These are phyloP conservation scores for Centropus bengalensis DNA, from an alignment of 2,113 vertebrate genomes.

Conservation along the genomic window DNA sequence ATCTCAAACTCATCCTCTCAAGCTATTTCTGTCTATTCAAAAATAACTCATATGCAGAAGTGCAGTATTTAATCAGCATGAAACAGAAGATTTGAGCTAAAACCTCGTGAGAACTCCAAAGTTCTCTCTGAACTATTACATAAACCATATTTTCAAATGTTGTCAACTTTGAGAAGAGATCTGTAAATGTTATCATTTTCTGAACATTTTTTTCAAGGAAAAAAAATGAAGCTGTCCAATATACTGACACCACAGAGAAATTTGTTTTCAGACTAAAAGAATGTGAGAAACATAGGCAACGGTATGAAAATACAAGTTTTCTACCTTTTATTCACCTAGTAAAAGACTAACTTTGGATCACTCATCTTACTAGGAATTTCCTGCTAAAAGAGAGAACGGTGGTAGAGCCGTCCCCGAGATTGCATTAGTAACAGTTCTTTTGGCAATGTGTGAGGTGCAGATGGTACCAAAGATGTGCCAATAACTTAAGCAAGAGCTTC, in stretches of 20 bases:
- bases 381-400: neutral
- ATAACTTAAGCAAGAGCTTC: constrained; percentile 9
- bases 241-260: neutral
- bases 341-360: neutral
- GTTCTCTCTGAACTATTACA: neutral
- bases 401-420: neutral
- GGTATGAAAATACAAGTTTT: neutral
- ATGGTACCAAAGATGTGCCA: constrained; percentile 23
- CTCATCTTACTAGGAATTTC: neutral
- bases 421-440: constrained; percentile 11
- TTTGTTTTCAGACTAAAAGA: neutral
- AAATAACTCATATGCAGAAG: constrained; percentile 3
- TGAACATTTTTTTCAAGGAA: neutral
- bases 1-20: neutral
- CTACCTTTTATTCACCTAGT: neutral
- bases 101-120: neutral
- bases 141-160: neutral
- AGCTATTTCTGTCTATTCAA: neutral
- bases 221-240: neutral
- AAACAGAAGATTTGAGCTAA: constrained; percentile 11
- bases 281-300: neutral
- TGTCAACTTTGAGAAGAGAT: neutral
- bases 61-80: neutral
- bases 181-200: neutral
- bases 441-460: constrained; percentile 21